Evolutionary conservation across 2,888 invertebrate species (phyloP).

Genomic region (Chrysina gloriosa): DNA sequence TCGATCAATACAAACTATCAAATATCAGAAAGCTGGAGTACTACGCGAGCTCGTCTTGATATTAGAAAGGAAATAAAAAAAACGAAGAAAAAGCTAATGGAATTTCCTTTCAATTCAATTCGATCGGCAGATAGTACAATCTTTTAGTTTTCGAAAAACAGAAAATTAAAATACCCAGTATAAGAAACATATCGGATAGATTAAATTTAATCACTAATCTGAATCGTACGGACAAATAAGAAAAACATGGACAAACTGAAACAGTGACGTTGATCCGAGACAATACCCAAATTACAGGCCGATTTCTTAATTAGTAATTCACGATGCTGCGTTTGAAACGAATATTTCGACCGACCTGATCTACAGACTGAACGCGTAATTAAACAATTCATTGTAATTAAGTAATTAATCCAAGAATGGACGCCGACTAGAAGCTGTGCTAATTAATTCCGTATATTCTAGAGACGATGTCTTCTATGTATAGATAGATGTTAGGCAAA

Average conservation of each 20-base stretch:
- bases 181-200: no score
- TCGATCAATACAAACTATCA: no score
- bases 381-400: conserved; percentile 39
- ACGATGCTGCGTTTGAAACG: background rate
- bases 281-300: conserved; percentile 23
- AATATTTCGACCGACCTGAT: conserved; percentile 4
- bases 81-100: no score
- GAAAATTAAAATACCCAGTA: no score
- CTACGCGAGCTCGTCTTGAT: no score
- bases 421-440: conserved; percentile 15
- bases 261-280: conserved; percentile 4
- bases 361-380: conserved; percentile 27
- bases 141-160: no score
- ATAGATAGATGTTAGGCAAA: conserved; percentile 9
- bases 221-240: background rate
- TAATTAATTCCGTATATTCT: conserved; percentile 16
- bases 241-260: conserved; percentile 18
- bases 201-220: no score
- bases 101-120: no score
- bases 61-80: no score
- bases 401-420: conserved; percentile 32
- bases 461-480: background rate
- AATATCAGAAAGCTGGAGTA: no score
- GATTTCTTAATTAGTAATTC: conserved; percentile 29
- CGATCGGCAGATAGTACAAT: no score